These are phyloP conservation scores for Cheilosia vulpina DNA, from an alignment of 2,888 invertebrate genomes.

Conservation along the genomic window DNA sequence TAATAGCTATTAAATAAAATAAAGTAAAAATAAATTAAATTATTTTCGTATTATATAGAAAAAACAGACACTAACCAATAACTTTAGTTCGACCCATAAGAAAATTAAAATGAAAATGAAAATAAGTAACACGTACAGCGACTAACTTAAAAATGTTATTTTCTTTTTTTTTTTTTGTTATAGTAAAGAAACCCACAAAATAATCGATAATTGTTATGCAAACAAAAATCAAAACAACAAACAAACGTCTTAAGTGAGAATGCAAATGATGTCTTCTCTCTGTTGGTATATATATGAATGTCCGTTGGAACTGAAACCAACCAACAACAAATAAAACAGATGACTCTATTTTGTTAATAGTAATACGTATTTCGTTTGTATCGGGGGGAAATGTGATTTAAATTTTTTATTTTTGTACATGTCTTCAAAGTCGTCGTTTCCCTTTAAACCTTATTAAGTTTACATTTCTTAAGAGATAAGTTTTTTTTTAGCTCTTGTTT, in stretches of 20 bases:
- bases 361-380: constrained; percentile 21
- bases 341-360: constrained; percentile 41
- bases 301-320: constrained; percentile 24
- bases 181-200: not conserved
- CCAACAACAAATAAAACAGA: constrained; percentile 29
- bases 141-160: constrained; percentile 51
- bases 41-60: constrained; percentile 70
- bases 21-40: constrained; percentile 61
- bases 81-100: constrained; percentile 45
- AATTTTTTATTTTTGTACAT: constrained; percentile 38
- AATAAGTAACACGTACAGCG: constrained; percentile 44
- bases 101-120: constrained; percentile 6
- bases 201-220: constrained; percentile 32
- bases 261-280: constrained; percentile 39
- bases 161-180: constrained; percentile 32
- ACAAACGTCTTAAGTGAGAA: constrained; percentile 59
- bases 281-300: constrained; percentile 20
- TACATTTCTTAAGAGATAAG: constrained; percentile 31
- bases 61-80: constrained; percentile 54
- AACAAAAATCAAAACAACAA: constrained; percentile 32
- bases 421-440: constrained; percentile 46
- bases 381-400: constrained; percentile 60
- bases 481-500: constrained; percentile 48
- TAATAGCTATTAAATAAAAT: constrained; percentile 62
- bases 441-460: constrained; percentile 38